Percentiles rank a stretch among this genome's conserved stretches.
phyloP scores from a whole-genome alignment of 2,113 vertebrate species.

The Neofelis nebulosa region DNA sequence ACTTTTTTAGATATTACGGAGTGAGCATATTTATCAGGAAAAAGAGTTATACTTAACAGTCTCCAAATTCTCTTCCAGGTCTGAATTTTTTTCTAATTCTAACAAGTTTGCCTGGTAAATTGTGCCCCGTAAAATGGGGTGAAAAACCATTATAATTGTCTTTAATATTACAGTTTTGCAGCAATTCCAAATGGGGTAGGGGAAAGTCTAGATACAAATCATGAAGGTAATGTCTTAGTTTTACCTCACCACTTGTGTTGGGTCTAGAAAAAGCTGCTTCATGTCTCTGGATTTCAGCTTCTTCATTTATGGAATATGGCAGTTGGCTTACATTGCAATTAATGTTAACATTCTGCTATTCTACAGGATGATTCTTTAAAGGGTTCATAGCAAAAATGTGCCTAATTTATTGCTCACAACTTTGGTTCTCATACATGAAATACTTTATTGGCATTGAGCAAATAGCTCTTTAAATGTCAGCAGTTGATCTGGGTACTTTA shows the following conservation, averaged over 20 bases:
- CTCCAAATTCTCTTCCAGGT: background rate
- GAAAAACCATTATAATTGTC: background rate
- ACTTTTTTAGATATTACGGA: background rate
- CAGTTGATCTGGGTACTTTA: background rate
- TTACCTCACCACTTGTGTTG: background rate
- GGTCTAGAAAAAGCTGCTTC: background rate
- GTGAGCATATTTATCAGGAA: background rate
- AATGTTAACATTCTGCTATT: constrained; percentile 7
- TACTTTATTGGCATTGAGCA: constrained; percentile 44
- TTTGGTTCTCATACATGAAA: constrained; percentile 40
- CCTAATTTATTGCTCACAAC: constrained; percentile 17
- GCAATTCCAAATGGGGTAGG: background rate
- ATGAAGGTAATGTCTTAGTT: background rate
- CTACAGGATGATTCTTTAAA: constrained; percentile 19
- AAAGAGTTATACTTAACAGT: background rate
- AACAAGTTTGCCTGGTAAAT: background rate
- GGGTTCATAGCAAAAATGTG: background rate
- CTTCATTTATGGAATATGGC: background rate
- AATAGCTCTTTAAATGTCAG: constrained; percentile 54
- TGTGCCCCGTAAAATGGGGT: background rate
- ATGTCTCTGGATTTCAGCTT: background rate
- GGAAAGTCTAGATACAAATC: background rate
- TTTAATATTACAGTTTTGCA: constrained; percentile 24
- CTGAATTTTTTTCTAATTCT: background rate
- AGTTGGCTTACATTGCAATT: background rate